phyloP scores from a whole-genome alignment of 2,113 vertebrate species.

The Brachionichthys hirsutus region DNA sequence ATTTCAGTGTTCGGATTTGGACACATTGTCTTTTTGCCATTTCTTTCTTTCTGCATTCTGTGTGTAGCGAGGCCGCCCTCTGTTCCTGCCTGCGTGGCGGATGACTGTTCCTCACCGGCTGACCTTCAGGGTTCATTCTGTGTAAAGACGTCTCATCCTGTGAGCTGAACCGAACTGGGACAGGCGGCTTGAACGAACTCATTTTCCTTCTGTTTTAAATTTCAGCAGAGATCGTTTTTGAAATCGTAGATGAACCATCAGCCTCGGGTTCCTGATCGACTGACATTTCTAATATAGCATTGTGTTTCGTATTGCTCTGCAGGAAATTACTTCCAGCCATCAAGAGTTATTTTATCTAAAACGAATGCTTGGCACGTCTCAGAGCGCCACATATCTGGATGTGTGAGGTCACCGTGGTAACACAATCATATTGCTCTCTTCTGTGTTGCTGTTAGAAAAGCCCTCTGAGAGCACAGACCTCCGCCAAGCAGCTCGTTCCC shows the following conservation, averaged over 20 bases:
- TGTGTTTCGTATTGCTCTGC: no score
- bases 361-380: neutral
- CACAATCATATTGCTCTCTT: neutral
- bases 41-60: slow-evolving; percentile 11
- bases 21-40: no score
- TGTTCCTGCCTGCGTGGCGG: slow-evolving; percentile 22
- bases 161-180: slow-evolving; percentile 24
- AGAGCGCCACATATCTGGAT: neutral
- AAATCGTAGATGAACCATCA: neutral
- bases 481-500: no score
- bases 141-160: slow-evolving; percentile 33
- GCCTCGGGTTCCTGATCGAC: neutral
- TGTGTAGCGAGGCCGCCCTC: slow-evolving; percentile 8
- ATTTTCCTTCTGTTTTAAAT: no score
- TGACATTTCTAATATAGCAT: neutral
- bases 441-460: neutral
- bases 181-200: slow-evolving; percentile 10
- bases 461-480: no score
- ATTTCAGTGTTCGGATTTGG: no score
- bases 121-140: slow-evolving; percentile 52
- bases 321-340: neutral
- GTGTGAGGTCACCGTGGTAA: neutral
- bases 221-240: no score
- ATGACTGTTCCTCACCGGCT: slow-evolving; percentile 50
- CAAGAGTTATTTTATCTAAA: neutral